Evolutionary conservation across 2,113 vertebrate genomes (phyloP).

Genomic region (Oncorhynchus masou): DNA sequence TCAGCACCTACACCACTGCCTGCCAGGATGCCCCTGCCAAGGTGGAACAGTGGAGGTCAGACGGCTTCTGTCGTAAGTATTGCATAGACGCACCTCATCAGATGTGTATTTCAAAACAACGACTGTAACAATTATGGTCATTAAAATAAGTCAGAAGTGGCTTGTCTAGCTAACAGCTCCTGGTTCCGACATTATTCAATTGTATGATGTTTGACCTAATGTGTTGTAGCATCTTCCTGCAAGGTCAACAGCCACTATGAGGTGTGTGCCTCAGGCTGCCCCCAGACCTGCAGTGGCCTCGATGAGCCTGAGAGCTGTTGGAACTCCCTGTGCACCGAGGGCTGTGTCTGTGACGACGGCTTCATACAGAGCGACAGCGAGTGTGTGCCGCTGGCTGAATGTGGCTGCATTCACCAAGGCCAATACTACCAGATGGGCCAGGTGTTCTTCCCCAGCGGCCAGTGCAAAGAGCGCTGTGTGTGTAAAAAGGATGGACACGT

Average conservation of each 20-base stretch:
- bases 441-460: constrained; percentile 48
- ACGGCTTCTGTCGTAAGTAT: constrained; percentile 55
- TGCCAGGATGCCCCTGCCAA: constrained; percentile 50
- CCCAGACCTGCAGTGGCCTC: constrained; percentile 20
- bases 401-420: constrained; percentile 47
- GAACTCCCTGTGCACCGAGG: constrained; percentile 29
- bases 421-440: constrained; percentile 49
- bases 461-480: constrained; percentile 25
- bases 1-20: constrained; percentile 54
- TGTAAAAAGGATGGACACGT: constrained; percentile 44
- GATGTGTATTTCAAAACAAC: too few relatives aligned
- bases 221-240: constrained; percentile 27
- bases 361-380: constrained; percentile 37
- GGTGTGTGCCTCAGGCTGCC: constrained; percentile 11
- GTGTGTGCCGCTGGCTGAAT: constrained; percentile 52
- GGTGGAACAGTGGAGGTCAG: constrained; percentile 56
- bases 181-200: too few relatives aligned
- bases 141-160: too few relatives aligned
- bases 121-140: too few relatives aligned
- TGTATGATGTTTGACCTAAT: too few relatives aligned
- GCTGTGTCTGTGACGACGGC: constrained; percentile 49
- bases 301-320: constrained; percentile 14
- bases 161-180: too few relatives aligned
- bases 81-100: background rate
- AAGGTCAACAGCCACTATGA: constrained; percentile 41